A percentile compares a stretch with the other conserved stretches of the same genome.
Evolutionary conservation across 2,888 invertebrate genomes (phyloP).

Genomic region (Teleiodes luculella): DNA sequence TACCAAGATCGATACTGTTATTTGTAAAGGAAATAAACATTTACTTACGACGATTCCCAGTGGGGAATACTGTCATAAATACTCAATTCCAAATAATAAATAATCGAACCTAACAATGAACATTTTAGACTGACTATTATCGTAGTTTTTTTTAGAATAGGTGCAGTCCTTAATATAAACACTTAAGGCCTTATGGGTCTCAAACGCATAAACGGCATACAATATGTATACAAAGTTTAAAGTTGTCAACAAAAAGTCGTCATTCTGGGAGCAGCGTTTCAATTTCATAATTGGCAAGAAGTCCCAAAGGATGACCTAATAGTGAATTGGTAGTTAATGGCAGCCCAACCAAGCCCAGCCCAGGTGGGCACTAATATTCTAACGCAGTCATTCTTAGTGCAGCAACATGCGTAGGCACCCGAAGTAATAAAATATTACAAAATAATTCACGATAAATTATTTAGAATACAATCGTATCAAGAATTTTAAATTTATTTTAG

Average conservation of each 20-base stretch:
- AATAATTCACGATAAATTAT: background rate
- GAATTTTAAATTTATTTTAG: conserved; percentile 24
- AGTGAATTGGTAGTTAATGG: conserved; percentile 20
- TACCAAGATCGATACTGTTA: too few species aligned
- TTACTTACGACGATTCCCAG: too few species aligned
- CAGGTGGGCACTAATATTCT: conserved; percentile 12
- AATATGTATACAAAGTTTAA: too few species aligned
- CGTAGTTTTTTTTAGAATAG: too few species aligned
- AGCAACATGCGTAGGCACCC: conserved; percentile 37
- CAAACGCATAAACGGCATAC: background rate
- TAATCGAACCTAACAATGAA: too few species aligned
- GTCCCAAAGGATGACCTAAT: conserved; percentile 25
- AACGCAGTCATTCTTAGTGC: conserved; percentile 25
- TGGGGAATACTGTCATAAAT: too few species aligned
- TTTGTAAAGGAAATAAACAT: too few species aligned
- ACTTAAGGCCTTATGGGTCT: background rate
- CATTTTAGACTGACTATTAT: too few species aligned
- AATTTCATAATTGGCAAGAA: conserved; percentile 36
- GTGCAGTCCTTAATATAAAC: too few species aligned
- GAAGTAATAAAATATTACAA: conserved; percentile 21
- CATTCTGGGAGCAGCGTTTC: conserved; percentile 27
- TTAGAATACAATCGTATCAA: background rate
- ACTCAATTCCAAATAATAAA: too few species aligned
- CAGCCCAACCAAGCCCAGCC: conserved; percentile 28
- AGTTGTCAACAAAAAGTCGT: conserved; percentile 15